phyloP scores from a whole-genome alignment of 1,140 invertebrate species.

The Pararge aegeria region DNA sequence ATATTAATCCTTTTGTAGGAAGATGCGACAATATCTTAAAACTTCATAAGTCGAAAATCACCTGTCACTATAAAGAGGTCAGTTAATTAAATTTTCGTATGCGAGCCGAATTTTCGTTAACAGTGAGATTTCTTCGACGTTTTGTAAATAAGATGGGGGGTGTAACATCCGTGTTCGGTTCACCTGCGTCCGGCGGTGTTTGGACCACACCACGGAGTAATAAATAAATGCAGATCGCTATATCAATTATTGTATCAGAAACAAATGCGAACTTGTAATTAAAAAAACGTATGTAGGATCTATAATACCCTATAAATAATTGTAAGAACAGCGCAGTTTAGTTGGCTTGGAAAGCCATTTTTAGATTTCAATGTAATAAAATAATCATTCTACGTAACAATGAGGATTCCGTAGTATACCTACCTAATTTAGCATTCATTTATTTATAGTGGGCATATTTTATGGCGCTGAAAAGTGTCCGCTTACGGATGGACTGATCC shows the following conservation, averaged over 20 bases:
- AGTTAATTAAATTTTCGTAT: constrained; percentile 19
- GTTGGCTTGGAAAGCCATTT: too few species aligned
- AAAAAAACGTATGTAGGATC: neutral
- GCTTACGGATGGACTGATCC: too few species aligned
- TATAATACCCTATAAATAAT: too few species aligned
- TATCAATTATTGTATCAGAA: constrained; percentile 43
- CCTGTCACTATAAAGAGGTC: constrained; percentile 9
- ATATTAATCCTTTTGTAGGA: neutral
- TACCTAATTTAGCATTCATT: too few species aligned
- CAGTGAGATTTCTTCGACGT: constrained; percentile 40
- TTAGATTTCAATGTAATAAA: too few species aligned
- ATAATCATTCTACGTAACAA: too few species aligned
- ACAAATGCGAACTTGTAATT: constrained; percentile 21
- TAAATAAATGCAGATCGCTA: constrained; percentile 62
- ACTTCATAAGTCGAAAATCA: neutral
- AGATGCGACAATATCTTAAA: neutral
- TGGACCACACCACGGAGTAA: constrained; percentile 43
- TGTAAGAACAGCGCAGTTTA: too few species aligned
- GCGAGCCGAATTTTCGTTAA: constrained; percentile 36
- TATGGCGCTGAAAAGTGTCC: too few species aligned
- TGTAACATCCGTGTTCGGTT: constrained; percentile 52
- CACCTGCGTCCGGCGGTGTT: constrained; percentile 69
- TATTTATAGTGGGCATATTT: too few species aligned
- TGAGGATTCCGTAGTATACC: too few species aligned
- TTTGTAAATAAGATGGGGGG: constrained; percentile 53